Conservation (phyloP, 2,797 vertebrate genomes). For the Phoxinus dragarum region DNA sequence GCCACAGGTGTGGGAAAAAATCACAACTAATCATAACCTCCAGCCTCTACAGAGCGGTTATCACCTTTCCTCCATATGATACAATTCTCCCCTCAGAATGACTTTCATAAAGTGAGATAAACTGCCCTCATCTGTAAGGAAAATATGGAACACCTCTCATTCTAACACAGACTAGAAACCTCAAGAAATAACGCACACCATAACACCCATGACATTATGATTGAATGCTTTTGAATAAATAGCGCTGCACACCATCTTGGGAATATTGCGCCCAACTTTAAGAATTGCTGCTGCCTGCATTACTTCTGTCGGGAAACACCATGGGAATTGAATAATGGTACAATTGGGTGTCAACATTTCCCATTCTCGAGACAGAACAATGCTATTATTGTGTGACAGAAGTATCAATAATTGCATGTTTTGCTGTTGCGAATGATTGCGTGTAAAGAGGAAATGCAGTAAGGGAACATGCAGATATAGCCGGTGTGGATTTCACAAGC, state of each 20-base stretch:
- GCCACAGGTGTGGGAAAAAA: background rate
- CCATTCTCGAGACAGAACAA: conserved; percentile 58
- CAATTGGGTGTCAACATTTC: conserved; percentile 59
- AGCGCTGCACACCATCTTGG: conserved; percentile 42
- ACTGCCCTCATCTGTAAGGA: conserved; percentile 41
- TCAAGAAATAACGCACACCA: conserved; percentile 48
- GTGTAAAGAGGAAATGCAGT: conserved; percentile 45
- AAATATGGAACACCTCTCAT: conserved; percentile 46
- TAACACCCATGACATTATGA: conserved; percentile 60
- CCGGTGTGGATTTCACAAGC: conserved; percentile 14
- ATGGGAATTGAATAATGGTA: conserved; percentile 60
- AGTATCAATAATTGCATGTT: conserved; percentile 67
- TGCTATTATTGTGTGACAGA: conserved; percentile 64
- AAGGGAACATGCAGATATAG: conserved; percentile 43
- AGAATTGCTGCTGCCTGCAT: conserved; percentile 54
- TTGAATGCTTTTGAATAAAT: conserved; percentile 63
- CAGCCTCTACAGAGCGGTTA: conserved; percentile 8
- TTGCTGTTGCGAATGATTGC: conserved; percentile 57
- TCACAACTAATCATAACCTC: conserved; percentile 15
- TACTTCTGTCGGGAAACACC: conserved; percentile 47
- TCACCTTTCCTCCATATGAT: conserved; percentile 45
- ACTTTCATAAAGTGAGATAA: conserved; percentile 52
- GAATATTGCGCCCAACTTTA: conserved; percentile 54
- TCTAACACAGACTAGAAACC: conserved; percentile 39
- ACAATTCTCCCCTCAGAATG: conserved; percentile 24